These are phyloP conservation scores for Lasiommata megera DNA, from an alignment of 2,888 invertebrate species.

Conservation along the genomic window DNA sequence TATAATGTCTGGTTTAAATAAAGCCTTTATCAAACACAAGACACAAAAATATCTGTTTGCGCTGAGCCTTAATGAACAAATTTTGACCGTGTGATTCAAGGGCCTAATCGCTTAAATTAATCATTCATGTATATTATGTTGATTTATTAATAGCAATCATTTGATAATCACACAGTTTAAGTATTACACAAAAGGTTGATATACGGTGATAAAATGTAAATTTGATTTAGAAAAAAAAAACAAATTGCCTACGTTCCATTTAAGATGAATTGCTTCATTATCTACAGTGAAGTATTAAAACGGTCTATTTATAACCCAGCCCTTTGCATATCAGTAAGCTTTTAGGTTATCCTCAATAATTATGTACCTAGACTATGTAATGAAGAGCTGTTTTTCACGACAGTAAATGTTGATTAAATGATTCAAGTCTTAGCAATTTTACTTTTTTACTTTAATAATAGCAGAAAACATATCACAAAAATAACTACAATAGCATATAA, in stretches of 20 bases:
- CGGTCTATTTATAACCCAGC: no score
- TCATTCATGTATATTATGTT: background rate
- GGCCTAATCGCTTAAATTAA: background rate
- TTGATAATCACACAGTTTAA: slow-evolving; percentile 2
- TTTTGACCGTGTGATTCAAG: background rate
- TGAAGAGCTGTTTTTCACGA: no score
- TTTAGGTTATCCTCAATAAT: no score
- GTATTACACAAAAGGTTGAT: background rate
- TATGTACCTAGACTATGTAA: no score
- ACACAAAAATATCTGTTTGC: no score
- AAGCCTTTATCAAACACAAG: no score
- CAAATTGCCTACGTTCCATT: background rate
- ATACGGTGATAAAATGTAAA: background rate
- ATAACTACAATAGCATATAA: background rate
- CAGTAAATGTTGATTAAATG: no score
- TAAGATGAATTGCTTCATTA: background rate
- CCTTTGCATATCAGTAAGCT: no score
- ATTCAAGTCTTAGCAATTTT: no score
- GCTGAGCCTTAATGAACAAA: no score
- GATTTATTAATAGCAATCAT: slow-evolving; percentile 1
- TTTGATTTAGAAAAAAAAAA: background rate
- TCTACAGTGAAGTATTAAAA: background rate
- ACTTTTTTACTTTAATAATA: no score
- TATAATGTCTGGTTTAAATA: no score
- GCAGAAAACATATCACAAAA: background rate